phyloP scores from a whole-genome alignment of 2,113 vertebrate genomes.

The Erpornis zantholeuca region DNA sequence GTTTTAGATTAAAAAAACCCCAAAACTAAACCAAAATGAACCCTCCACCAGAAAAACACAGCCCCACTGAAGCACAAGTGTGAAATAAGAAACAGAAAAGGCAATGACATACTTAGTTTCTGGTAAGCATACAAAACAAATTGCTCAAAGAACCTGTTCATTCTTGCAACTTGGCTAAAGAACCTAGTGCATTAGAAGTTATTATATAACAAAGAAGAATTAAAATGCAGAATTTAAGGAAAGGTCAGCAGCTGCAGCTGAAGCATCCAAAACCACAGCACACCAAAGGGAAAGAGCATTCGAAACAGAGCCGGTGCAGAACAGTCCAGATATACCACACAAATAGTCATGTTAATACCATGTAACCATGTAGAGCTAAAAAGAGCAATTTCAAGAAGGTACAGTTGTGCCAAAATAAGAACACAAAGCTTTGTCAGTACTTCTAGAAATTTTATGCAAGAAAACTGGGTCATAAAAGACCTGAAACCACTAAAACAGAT shows the following conservation, averaged over 20 bases:
- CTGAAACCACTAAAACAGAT: neutral
- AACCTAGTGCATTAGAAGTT: neutral
- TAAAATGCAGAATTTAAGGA: neutral
- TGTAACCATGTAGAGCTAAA: neutral
- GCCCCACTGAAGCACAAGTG: neutral
- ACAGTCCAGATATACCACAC: neutral
- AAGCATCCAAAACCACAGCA: neutral
- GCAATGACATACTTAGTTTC: neutral
- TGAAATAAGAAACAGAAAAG: neutral
- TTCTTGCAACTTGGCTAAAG: neutral
- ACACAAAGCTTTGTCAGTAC: neutral
- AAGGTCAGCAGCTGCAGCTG: neutral
- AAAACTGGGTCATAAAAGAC: neutral
- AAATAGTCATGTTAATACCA: neutral
- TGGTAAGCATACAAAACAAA: fast-evolving
- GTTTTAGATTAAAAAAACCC: neutral
- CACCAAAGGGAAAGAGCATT: neutral
- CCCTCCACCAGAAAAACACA: neutral
- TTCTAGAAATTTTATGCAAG: neutral
- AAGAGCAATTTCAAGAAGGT: neutral
- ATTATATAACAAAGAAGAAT: neutral
- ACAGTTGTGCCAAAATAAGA: neutral
- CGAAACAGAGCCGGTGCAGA: neutral
- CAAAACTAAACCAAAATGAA: fast-evolving
- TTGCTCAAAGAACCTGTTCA: neutral